Base-by-base conservation (phyloP, 2,888 invertebrate genomes). In the Strigamia crassipes region DNA sequence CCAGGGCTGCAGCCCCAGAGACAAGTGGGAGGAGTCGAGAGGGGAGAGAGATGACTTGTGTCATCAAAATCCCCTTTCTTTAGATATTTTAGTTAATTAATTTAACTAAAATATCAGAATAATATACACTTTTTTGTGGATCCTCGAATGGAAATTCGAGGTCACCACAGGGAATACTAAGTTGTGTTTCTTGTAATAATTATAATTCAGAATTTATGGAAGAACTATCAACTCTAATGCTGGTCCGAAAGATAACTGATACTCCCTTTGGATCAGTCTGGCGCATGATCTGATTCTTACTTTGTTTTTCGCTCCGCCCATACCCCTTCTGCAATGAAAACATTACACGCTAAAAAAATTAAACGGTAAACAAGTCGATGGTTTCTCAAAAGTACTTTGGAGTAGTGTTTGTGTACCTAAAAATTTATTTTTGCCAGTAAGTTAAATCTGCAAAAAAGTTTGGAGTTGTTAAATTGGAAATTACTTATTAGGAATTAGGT, bases 151-250 rank as follows among this genome's bases (percentile, higher is more conserved):
- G n/a, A n/a, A n/a, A n/a, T n/a, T n/a, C n/a, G n/a, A n/a, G n/a
- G n/a, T n/a, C n/a, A n/a, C n/a, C n/a, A n/a, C n/a, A n/a, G n/a
- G n/a, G n/a, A n/a, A n/a, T n/a, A n/a, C n/a, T n/a, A n/a, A n/a
- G n/a, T n/a, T n/a, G n/a, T n/a, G n/a, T 46, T 15, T 15, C 51
- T 2, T 6, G 6, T 15, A 2, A 23, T 2, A 66, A 27, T 66
- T 66, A 27, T 2, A 66, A 66, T 51, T 10, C 18, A 66, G 66
- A 31, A 31, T 66, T 31, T 15, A 3, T 66, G 13, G 66, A 66
- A 15, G 66, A 66, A 66, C 13, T 66, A 15, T 27, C 66, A 66
- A 66, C 66, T 66, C 66, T 27, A 66, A 66, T 66, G 66, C 10
- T 66, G 23, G 66, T 66, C 15, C 23, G 10, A 27, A 66, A 15